A percentile compares a stretch with the other conserved stretches of the same genome.
These are phyloP conservation scores for Scrobipalpa costella DNA, from an alignment of 2,888 invertebrate species.

Conservation along the genomic window DNA sequence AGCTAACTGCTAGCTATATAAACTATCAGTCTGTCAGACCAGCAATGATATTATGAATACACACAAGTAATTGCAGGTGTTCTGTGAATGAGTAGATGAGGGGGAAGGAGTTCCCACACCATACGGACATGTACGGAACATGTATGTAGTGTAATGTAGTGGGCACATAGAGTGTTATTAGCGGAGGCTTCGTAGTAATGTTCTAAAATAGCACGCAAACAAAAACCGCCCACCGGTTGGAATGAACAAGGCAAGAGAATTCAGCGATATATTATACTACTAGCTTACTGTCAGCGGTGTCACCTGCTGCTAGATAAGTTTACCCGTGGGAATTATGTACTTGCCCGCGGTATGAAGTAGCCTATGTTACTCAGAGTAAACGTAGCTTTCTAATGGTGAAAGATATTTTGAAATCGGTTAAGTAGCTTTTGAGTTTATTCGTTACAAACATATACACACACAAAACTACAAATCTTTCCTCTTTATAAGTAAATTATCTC, in stretches of 20 bases:
- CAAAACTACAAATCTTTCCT: too few relatives aligned
- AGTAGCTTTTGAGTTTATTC: too few relatives aligned
- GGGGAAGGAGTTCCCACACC: neutral
- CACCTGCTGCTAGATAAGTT: too few relatives aligned
- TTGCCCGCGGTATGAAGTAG: too few relatives aligned
- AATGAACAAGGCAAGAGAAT: neutral
- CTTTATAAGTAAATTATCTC: too few relatives aligned
- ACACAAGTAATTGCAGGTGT: neutral
- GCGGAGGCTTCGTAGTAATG: neutral
- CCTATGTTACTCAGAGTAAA: too few relatives aligned
- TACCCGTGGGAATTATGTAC: too few relatives aligned
- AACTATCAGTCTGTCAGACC: conserved; percentile 1
- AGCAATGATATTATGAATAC: conserved; percentile 5
- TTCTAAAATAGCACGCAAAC: conserved; percentile 10
- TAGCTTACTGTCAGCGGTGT: too few relatives aligned
- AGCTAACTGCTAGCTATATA: neutral
- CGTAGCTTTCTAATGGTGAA: too few relatives aligned
- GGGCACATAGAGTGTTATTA: neutral
- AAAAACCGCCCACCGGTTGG: conserved; percentile 4
- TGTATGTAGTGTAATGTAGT: neutral
- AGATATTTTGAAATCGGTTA: too few relatives aligned
- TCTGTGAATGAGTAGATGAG: neutral
- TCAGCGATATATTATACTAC: neutral
- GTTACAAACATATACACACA: too few relatives aligned
- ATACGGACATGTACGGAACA: neutral